Base-by-base conservation (phyloP, 1,140 invertebrate genomes). In the Stenopsyche tienmushanensis region DNA sequence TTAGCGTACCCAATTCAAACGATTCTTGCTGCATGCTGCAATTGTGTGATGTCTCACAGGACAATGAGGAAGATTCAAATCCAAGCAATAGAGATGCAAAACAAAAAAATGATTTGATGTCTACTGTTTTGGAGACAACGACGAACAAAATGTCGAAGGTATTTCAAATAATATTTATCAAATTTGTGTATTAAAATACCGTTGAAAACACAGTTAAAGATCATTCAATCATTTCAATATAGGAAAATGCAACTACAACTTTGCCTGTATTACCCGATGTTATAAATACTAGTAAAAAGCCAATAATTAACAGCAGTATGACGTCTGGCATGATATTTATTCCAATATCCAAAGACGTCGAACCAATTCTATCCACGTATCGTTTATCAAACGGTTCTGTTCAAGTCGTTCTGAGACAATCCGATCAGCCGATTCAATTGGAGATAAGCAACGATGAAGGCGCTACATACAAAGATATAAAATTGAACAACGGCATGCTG, bases 21-120 rank as follows among this genome's bases (percentile, higher is more conserved):
- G 92, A 96, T 74, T 75, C 86, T 0, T 95, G 93, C 73, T 95
- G 93, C 71, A 91, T 88, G 41, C 84, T 92, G 65, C 87, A 92
- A 50, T 79, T 92, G 0, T 94, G 92, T 73, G 90, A 93, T 71
- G 90, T 92, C 1, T 89, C 87, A 1, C 78, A 90, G 8, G 86
- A 88, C 62, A 88, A 86, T 67, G 86, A 90, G 50, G 88, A 90
- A 29, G 20, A 13, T 24, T 41, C 50, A 2, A 26, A 24, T 54
- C 71, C 9, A 67, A 73, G 5, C 66, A 67, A 10, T 49, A 25
- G 9, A 29, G 24, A 47, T 1, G 20, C 26, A 10, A 29, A 29
- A 62, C 10, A 15, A 17, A 24, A 42, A 5, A 15, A 3, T 47
- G 34, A 63, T 1, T 2, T 3, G 2, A 53, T 18, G 29, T n/a